Base-by-base conservation (phyloP, 2,113 vertebrate genomes). In the Chaetodon trifascialis region DNA sequence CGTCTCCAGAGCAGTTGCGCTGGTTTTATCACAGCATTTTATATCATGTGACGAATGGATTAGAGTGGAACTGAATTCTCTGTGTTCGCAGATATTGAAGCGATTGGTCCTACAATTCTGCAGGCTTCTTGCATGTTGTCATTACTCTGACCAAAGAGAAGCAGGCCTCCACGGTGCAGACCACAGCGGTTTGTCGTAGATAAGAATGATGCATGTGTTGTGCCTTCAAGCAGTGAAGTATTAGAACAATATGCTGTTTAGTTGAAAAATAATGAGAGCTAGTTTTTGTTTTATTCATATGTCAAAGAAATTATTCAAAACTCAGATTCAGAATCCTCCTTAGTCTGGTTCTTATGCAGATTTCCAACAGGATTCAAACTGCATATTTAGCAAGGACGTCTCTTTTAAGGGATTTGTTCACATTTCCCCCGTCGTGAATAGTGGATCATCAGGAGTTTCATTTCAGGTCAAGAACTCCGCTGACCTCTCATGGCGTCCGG, bases 221-320 rank as follows among this genome's bases (percentile, higher is more conserved):
- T 25, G 54, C 59, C 69, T 83, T 83, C 4, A 73, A 55, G 64
- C 52, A 44, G 30, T 47, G 9, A 69, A 64, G 4, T 73, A 19
- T 76, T n/a, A 47, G n/a, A 73, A 77, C 46, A 75, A 63, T 79
- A 9, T 49, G 55, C 25, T 60, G 49, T 88, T 69, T 75, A 64
- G 19, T 21, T 73, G 51, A 58, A 64, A 66, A 76, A 19, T 64
- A 79, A 78, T 67, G 65, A 74, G 67, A 34, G 12, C 15, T 38
- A 16, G 40, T 66, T 84, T 84, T 71, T 72, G 70, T 76, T 76
- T 84, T 79, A 73, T 73, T 86, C 60, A 81, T 82, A 30, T 52
- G 64, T 14, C 4, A 10, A 65, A 73, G 19, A 58, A 63, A 44
- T 68, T 55, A 71, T 74, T 83, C 7, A 63, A 76, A 79, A 58